Evolutionary conservation across 2,113 vertebrate genomes (phyloP), one percentile per base, ranked within the genome.

Genomic region (Arothron firmamentum): DNA sequence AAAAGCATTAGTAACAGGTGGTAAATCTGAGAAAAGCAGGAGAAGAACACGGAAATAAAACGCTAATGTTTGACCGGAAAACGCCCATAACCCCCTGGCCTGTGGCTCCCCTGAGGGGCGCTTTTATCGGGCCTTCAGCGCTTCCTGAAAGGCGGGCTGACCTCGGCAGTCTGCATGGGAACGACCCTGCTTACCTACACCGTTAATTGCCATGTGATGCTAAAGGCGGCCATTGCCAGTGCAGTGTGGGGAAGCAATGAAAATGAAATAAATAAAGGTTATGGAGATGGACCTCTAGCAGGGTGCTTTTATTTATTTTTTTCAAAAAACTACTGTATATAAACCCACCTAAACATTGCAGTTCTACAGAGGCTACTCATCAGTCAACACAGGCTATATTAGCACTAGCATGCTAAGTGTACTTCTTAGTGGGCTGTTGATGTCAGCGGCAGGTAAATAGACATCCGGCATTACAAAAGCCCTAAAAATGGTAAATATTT

Each of bases 1-100:
- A 52, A 80, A 82, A 85, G 82, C 65, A 87, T 90, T 90, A 91
- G 86, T 91, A 81, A 77, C 59, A 49, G 74, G 80, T 77, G 70
- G 76, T 78, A 80, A 77, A 83, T 82, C 57, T 79, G 57, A 62
- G 64, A 74, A 82, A 83, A 77, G 75, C 79, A 70, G 72, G 61
- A 79, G 72, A 72, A 77, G 83, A 79, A 74, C 65, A 77, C n/a
- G 45, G 71, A 87, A 68, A 78, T n/a, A 48, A 81, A 80, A 83
- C 67, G 51, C 69, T 47, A 56, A 62, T 50, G 64, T 41, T 80
- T 58, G 72, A 62, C 28, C 70, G 81, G 69, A 69, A 77, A 80
- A 73, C 51, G 75, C 65, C 51, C 47, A 56, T 74, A 61, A 64
- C 38, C 8, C 51, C 70, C 61, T 68, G 21, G n/a, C 52, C 62